Conservation (phyloP, 2,888 invertebrate genomes). For the Kuschelorhynchus macadamiae region DNA sequence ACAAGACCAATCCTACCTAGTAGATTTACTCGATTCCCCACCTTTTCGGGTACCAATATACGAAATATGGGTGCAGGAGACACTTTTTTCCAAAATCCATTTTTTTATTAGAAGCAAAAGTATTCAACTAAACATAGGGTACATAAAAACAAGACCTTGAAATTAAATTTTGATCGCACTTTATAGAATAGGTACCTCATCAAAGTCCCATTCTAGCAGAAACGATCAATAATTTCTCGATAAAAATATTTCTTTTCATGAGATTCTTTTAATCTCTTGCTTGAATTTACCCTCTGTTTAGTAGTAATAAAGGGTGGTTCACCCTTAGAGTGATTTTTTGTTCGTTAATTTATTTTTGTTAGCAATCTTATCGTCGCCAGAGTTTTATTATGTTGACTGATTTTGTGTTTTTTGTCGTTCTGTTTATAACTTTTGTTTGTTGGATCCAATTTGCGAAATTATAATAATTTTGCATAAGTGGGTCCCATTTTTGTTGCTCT, state of each 20-base stretch:
- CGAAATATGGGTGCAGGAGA: constrained; percentile 66
- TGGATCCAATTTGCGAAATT: not conserved
- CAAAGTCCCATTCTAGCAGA: too few relatives aligned
- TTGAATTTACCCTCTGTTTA: constrained; percentile 13
- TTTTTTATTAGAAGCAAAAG: constrained; percentile 57
- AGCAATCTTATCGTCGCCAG: constrained; percentile 7
- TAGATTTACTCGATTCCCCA: constrained; percentile 46
- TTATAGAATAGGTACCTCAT: too few relatives aligned
- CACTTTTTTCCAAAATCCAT: constrained; percentile 62
- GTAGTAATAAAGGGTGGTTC: constrained; percentile 8
- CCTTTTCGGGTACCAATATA: constrained; percentile 43
- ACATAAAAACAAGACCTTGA: not conserved
- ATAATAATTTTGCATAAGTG: constrained; percentile 11
- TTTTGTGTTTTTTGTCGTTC: constrained; percentile 28
- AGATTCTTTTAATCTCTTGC: too few relatives aligned
- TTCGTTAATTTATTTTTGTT: constrained; percentile 42
- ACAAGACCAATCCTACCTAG: constrained; percentile 46
- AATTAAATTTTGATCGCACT: too few relatives aligned
- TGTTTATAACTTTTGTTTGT: constrained; percentile 29
- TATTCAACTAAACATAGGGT: not conserved
- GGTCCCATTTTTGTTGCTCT: constrained; percentile 22
- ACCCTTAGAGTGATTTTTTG: constrained; percentile 24
- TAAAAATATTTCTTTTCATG: too few relatives aligned
- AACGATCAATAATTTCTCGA: too few relatives aligned
- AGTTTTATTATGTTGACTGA: constrained; percentile 23